Base-by-base conservation (phyloP, 1,140 invertebrate genomes). In the Papilio polytes region DNA sequence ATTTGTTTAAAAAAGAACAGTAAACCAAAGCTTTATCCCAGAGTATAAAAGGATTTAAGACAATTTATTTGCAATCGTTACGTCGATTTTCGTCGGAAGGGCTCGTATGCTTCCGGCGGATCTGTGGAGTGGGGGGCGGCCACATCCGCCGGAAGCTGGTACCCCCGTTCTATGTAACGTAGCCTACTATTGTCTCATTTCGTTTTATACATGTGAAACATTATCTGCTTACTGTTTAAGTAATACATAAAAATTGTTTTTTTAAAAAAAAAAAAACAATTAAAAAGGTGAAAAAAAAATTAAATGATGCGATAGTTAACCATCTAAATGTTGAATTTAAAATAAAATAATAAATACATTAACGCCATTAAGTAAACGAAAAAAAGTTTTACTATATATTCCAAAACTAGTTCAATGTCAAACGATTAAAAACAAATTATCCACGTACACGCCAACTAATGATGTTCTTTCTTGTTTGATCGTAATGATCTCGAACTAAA, bases 121-220 rank as follows among this genome's bases (percentile, higher is more conserved):
- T 66, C 84, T 81, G 84, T 80, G 85, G 87, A 22, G 73, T 13
- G 78, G 79, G 80, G 66, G 81, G 84, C 80, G 81, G 82, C 91
- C 91, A 91, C 91, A 93, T 93, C 91, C 90, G 90, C 76, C 89
- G 90, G 90, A 92, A 89, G 86, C 84, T 86, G 84, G 80, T 81
- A 73, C 86, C 85, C 85, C 81, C 84, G 82, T 66, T 84, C 80
- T 84, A 85, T 83, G 82, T 87, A 87, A 85, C 84, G 80, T 86
- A 56, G 81, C 80, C 85, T 85, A 86, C 85, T 87, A 88, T 85
- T 91, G 84, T 88, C 87, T 90, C 74, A 51, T 76, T 87, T 83
- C 79, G 53, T 82, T 53, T 76, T 81, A 31, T 76, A 22, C 46
- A 74, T 22, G 72, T 41, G 46, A 44, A 46, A 46, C 41, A 74